These are phyloP conservation scores for Dysdera silvatica DNA, from an alignment of 1,140 invertebrate species.

Conservation along the genomic window DNA sequence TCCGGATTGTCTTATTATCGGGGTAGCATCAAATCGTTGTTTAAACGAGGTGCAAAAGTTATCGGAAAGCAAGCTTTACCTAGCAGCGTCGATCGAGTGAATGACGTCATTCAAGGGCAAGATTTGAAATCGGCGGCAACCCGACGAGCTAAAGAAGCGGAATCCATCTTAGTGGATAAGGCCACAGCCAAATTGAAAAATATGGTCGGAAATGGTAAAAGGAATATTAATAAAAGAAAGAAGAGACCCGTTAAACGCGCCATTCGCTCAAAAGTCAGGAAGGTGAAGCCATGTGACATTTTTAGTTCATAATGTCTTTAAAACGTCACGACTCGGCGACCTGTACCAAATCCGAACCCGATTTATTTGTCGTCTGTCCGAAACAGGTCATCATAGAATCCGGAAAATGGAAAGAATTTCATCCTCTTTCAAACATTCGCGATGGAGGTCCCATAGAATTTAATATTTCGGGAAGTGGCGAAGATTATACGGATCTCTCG, in stretches of 20 bases:
- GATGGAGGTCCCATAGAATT: constrained; percentile 1
- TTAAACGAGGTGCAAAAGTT: background rate
- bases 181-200: background rate
- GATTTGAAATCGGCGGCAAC: background rate
- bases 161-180: background rate
- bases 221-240: constrained; percentile 17
- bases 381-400: constrained; percentile 7
- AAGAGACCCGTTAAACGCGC: background rate
- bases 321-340: background rate
- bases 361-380: background rate
- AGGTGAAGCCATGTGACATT: background rate
- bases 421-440: constrained; percentile 1
- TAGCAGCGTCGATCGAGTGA: background rate
- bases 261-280: constrained; percentile 1
- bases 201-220: constrained; percentile 1
- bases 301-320: constrained; percentile 10
- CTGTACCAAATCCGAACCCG: constrained; percentile 15
- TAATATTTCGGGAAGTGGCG: background rate
- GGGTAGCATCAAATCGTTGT: background rate
- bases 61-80: constrained; percentile 4
- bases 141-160: background rate
- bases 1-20: background rate
- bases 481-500: constrained; percentile 2
- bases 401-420: constrained; percentile 12
- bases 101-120: constrained; percentile 1